Evolutionary conservation across 2,888 invertebrate species (phyloP).

Genomic region (Rosalia funebris): DNA sequence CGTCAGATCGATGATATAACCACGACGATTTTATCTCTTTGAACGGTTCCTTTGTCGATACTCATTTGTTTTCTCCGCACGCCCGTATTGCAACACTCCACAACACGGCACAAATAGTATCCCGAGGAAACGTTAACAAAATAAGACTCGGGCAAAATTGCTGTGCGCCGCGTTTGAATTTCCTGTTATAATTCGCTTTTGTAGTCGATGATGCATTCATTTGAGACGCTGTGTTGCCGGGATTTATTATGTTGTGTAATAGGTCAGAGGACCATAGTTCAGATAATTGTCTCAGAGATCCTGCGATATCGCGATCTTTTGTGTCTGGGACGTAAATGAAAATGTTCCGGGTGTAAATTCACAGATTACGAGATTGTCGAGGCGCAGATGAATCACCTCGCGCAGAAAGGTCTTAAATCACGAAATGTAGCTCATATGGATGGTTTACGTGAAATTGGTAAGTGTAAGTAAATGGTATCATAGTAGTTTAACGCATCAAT

Average conservation of each 20-base stretch:
- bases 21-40: constrained; percentile 31
- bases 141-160: constrained; percentile 5
- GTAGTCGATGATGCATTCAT: constrained; percentile 9
- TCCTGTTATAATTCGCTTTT: constrained; percentile 9
- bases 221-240: constrained; percentile 1
- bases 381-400: neutral
- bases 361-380: neutral
- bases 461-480: no score
- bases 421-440: no score
- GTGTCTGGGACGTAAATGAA: neutral
- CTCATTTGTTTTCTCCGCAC: constrained; percentile 32
- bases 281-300: constrained; percentile 8
- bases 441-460: no score
- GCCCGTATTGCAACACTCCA: constrained; percentile 27
- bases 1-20: constrained; percentile 23
- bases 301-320: constrained; percentile 1
- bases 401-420: no score
- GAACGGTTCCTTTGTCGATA: constrained; percentile 35
- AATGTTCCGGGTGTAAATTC: neutral
- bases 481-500: no score
- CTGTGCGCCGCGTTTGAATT: neutral
- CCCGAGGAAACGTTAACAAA: neutral
- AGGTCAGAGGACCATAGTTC: constrained; percentile 13
- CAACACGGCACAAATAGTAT: constrained; percentile 8
- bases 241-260: constrained; percentile 4